Evolutionary conservation across 2,797 vertebrate species (phyloP), one percentile per base, ranked within the genome.

Genomic region (Lophotriccus pileatus): DNA sequence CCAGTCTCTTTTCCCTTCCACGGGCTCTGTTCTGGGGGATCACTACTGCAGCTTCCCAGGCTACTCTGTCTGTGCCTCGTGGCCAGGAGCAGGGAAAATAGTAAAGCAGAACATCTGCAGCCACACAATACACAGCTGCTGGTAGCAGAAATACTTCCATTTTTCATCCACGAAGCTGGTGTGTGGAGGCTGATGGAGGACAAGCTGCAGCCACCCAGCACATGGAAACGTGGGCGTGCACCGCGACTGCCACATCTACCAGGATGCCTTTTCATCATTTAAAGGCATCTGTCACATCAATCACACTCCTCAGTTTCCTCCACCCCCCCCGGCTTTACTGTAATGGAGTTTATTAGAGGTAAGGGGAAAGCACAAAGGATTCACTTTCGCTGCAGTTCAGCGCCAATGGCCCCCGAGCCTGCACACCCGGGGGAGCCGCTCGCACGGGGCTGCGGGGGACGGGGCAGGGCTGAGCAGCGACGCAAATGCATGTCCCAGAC

Each of bases 331-430:
- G 23, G 1, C 6, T 69, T 60, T 72, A 36, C 30, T 60, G 30
- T 18, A 44, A 39, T 4, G 67, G 13, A n/a, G 34, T 37, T 36
- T 28, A 75, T 25, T n/a, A 39, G 17, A 79, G 70, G 24, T 17
- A 43, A 69, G 0, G 32, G 52, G 20, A 16, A 66, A 60, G 46
- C 21, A 46, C 36, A 24, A 53, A 27, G 3, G 6, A 32, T 24
- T 55, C 37, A 3, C 17, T 25, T 39, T 28, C 1, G 1, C 18
- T n/a, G 17, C 41, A 14, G 14, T 53, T 18, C 20, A 3, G 20
- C 62, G 36, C 2, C 8, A 4, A 5, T 0, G 24, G 10, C 3
- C 17, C 20, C 30, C 1, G 34, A 14, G 24, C 21, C 49, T 8
- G 46, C 27, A 56, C 87, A 16, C 20, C 56, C 2, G 47, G 56